Conservation (phyloP, 2,888 invertebrate species). For the Perizoma affinitatum region DNA sequence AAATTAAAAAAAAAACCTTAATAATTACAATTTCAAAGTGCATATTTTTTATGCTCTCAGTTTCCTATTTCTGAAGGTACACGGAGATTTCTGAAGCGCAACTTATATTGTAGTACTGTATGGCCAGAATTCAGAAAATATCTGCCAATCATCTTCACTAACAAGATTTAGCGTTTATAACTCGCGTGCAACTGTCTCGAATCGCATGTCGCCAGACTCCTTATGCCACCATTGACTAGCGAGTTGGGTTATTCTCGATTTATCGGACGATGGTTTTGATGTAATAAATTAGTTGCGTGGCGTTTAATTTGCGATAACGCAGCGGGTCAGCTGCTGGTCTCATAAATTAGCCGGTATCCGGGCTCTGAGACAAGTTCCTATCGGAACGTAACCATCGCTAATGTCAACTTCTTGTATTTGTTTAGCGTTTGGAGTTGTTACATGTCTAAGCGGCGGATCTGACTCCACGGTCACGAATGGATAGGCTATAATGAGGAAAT, state of each 20-base stretch:
- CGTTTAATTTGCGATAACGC: constrained; percentile 40
- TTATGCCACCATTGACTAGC: constrained; percentile 10
- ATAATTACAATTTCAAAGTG: no score
- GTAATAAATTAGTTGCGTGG: constrained; percentile 36
- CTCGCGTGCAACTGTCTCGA: constrained; percentile 4
- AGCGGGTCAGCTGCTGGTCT: constrained; percentile 25
- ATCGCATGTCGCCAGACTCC: constrained; percentile 5
- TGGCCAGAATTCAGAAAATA: no score
- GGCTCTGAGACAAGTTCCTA: constrained; percentile 5
- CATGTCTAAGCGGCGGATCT: not conserved
- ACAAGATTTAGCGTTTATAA: not conserved
- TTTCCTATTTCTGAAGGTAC: no score
- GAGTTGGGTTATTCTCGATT: constrained; percentile 32
- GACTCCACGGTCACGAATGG: not conserved
- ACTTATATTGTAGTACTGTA: no score
- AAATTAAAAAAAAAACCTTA: no score
- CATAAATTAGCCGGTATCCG: constrained; percentile 28
- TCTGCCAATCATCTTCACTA: no score
- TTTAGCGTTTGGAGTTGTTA: not conserved
- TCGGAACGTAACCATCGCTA: not conserved
- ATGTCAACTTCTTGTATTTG: not conserved
- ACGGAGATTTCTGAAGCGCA: no score
- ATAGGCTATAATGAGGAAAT: constrained; percentile 17
- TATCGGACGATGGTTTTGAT: constrained; percentile 24
- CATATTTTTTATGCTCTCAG: no score